phyloP scores from a whole-genome alignment of 2,888 invertebrate species.

The Ectobius pallidus region DNA sequence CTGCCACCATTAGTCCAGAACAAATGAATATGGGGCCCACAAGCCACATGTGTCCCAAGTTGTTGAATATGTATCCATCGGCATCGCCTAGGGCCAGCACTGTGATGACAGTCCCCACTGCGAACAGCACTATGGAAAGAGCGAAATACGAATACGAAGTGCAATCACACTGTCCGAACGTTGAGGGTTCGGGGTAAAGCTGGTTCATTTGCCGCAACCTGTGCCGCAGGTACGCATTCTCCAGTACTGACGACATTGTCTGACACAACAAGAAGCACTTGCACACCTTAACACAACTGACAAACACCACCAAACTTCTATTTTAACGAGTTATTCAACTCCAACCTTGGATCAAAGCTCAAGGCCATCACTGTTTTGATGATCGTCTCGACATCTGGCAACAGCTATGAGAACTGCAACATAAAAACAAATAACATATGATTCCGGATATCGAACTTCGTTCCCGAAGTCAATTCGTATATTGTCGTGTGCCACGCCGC shows the following conservation, averaged over 20 bases:
- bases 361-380: conserved; percentile 42
- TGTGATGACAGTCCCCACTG: conserved; percentile 68
- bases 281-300: background rate
- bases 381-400: conserved; percentile 7
- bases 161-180: conserved; percentile 69
- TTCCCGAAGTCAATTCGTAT: too few species aligned
- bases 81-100: conserved; percentile 66
- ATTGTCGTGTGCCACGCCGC: too few species aligned
- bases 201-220: conserved; percentile 46
- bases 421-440: conserved; percentile 10
- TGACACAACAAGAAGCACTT: conserved; percentile 3
- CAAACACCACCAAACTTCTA: conserved; percentile 1
- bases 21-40: conserved; percentile 71
- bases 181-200: conserved; percentile 47
- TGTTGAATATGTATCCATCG: conserved; percentile 63
- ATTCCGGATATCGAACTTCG: too few species aligned
- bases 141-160: conserved; percentile 70
- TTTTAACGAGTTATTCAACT: conserved; percentile 21
- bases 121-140: conserved; percentile 66
- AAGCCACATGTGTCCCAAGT: conserved; percentile 70
- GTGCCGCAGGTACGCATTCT: conserved; percentile 45
- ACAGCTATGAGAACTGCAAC: background rate
- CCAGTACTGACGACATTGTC: conserved; percentile 44
- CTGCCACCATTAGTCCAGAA: conserved; percentile 71
- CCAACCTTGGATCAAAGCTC: conserved; percentile 31